These are phyloP conservation scores for Lates japonicus DNA, from an alignment of 2,797 vertebrate genomes.

Conservation along the genomic window DNA sequence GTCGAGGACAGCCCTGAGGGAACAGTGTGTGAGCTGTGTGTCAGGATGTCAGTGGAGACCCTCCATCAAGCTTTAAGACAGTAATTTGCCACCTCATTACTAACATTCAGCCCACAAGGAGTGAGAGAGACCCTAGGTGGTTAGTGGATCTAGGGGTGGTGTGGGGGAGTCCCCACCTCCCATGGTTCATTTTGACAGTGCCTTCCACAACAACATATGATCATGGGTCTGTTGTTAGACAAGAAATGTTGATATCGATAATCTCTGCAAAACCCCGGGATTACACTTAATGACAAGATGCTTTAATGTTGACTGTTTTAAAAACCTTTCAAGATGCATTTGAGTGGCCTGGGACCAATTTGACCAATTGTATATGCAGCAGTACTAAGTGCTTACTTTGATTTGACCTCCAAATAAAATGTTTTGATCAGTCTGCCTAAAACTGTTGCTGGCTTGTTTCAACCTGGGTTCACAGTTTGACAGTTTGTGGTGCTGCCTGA, in stretches of 20 bases:
- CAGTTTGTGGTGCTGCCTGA: not conserved
- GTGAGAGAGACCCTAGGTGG: constrained; percentile 63
- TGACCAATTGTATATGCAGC: no score
- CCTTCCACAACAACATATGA: not conserved
- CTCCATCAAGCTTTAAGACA: constrained; percentile 83
- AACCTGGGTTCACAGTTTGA: not conserved
- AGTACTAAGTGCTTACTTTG: no score
- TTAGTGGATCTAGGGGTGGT: constrained; percentile 49
- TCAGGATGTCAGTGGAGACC: constrained; percentile 79
- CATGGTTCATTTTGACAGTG: no score
- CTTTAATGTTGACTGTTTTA: not conserved
- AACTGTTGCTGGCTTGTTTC: not conserved
- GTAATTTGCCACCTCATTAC: constrained; percentile 89
- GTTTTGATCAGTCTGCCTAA: not conserved
- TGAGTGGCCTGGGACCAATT: not conserved
- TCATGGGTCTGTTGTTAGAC: not conserved
- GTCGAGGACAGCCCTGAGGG: constrained; percentile 61
- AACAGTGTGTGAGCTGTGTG: constrained; percentile 43
- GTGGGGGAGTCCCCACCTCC: not conserved
- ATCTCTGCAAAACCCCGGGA: not conserved
- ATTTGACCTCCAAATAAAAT: no score
- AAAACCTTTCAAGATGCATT: no score
- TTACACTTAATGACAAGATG: not conserved
- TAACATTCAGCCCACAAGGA: constrained; percentile 83
- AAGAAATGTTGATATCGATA: no score